A percentile compares a stretch with the other conserved stretches of the same genome.
phyloP scores from a whole-genome alignment of 2,113 vertebrate species.

The Hypanus sabinus region DNA sequence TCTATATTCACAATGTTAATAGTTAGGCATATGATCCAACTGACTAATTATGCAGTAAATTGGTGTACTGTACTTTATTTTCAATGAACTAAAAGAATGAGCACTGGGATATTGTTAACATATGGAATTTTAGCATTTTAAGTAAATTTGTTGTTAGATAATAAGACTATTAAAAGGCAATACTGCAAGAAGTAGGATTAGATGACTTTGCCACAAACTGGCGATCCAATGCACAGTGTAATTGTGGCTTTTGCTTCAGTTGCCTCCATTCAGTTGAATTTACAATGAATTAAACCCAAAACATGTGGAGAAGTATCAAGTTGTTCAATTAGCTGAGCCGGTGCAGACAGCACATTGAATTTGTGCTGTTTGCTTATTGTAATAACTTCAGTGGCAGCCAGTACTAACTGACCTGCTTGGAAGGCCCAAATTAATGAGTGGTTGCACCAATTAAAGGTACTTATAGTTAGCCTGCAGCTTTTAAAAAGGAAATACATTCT shows the following conservation, averaged over 20 bases:
- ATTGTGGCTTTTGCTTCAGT: background rate
- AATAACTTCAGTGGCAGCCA: too few species aligned
- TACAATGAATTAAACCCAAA: too few species aligned
- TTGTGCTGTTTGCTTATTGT: too few species aligned
- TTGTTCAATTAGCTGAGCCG: too few species aligned
- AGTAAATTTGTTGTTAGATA: background rate
- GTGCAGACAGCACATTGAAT: too few species aligned
- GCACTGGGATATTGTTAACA: background rate
- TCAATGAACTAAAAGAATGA: background rate
- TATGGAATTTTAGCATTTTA: background rate
- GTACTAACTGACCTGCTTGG: too few species aligned
- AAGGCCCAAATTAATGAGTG: too few species aligned
- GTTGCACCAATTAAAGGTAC: too few species aligned
- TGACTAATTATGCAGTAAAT: conserved; percentile 27
- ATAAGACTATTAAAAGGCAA: background rate
- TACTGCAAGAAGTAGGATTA: background rate
- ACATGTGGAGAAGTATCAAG: too few species aligned
- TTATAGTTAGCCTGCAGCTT: too few species aligned
- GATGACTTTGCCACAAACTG: background rate
- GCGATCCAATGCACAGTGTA: background rate
- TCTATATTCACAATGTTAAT: background rate
- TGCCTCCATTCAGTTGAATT: background rate
- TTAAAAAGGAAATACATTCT: too few species aligned
- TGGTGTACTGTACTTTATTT: background rate
- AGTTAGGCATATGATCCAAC: background rate